phyloP scores from a whole-genome alignment of 1,140 invertebrate genomes.

The Aphaenogaster ashmeadi region DNA sequence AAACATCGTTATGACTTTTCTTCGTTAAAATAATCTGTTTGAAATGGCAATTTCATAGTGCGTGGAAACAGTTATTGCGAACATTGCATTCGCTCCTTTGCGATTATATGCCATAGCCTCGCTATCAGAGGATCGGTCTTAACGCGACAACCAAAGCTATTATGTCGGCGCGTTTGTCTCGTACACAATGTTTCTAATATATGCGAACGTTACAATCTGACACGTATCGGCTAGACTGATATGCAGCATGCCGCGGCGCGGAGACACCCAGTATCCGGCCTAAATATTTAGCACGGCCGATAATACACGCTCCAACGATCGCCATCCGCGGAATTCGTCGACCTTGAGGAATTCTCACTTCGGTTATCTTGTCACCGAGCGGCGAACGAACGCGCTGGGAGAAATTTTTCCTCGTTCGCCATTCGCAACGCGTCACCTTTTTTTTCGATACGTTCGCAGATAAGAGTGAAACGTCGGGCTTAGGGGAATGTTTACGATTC shows the following conservation, averaged over 20 bases:
- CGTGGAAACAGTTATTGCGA: background rate
- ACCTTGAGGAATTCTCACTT: conserved; percentile 56
- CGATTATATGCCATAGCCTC: background rate
- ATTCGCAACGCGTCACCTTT: conserved; percentile 51
- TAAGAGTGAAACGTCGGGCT: conserved; percentile 51
- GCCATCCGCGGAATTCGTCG: conserved; percentile 60
- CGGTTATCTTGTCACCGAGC: conserved; percentile 44
- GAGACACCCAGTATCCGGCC: conserved; percentile 68
- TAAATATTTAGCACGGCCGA: conserved; percentile 72
- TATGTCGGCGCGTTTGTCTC: conserved; percentile 34
- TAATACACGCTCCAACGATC: conserved; percentile 62
- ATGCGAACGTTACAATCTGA: conserved; percentile 49
- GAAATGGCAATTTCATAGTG: background rate
- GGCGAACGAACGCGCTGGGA: conserved; percentile 16
- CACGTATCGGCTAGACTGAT: conserved; percentile 56
- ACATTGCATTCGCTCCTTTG: background rate
- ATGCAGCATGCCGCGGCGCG: conserved; percentile 61
- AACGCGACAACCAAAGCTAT: background rate
- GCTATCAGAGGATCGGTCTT: background rate
- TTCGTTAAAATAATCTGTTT: background rate
- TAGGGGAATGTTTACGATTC: conserved; percentile 54
- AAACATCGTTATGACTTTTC: background rate
- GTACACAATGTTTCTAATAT: conserved; percentile 19
- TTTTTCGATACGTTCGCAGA: conserved; percentile 46
- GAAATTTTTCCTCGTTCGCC: conserved; percentile 46